Percentiles rank a stretch among this genome's conserved stretches.
These are phyloP conservation scores for Halisarca cf. caerulea DNA, from an alignment of 37 sponge, comb jelly and placozoan species.

Conservation along the genomic window DNA sequence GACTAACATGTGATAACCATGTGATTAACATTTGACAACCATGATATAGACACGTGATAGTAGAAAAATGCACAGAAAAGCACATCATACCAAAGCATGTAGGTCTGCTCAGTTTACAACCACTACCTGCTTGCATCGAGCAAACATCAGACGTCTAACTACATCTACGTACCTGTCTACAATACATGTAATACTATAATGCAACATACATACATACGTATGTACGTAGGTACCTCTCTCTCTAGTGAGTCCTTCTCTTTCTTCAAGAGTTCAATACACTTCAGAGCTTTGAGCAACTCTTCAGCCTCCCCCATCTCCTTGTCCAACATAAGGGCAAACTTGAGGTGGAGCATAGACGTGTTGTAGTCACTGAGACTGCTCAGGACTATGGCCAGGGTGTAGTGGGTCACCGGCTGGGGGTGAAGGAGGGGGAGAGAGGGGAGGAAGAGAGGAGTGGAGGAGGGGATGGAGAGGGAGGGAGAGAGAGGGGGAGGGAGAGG, in stretches of 20 bases:
- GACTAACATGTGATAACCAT: no score
- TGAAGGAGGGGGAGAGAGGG: neutral
- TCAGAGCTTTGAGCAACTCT: constrained; percentile 14
- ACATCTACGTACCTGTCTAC: no score
- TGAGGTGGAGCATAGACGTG: neutral
- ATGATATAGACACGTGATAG: neutral
- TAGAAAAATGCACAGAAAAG: no score
- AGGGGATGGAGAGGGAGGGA: neutral
- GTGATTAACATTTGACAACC: neutral
- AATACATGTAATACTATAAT: neutral
- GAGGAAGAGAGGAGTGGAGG: neutral
- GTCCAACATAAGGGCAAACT: constrained; percentile 11
- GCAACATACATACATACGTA: neutral
- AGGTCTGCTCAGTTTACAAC: no score
- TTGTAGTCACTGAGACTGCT: neutral
- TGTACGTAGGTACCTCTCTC: neutral
- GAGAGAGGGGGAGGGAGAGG: neutral
- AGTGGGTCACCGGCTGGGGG: constrained; percentile 16
- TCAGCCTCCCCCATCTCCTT: neutral
- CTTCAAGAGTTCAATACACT: neutral
- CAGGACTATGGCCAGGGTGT: constrained; percentile 17
- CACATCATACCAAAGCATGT: no score
- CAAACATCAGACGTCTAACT: no score
- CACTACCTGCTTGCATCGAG: no score
- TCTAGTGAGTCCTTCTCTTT: neutral